Evolutionary conservation across 2,113 vertebrate species (phyloP).

Genomic region (Sapayoa aenigma): DNA sequence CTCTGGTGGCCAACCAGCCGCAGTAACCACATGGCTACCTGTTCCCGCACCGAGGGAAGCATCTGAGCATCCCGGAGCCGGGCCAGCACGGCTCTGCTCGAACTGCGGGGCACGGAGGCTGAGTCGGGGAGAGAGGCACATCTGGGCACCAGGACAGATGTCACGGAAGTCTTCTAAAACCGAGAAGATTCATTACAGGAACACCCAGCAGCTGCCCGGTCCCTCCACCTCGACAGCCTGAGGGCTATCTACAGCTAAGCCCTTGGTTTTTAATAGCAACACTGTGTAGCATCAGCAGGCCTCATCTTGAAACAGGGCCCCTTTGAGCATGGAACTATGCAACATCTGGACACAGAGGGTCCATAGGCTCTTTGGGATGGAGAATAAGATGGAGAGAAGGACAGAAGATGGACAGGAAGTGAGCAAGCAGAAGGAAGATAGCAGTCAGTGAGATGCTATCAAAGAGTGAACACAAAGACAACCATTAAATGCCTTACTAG

Average conservation of each 20-base stretch:
- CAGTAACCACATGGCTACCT: rapidly evolving
- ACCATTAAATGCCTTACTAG: background rate
- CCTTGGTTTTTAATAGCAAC: background rate
- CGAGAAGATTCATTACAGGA: background rate
- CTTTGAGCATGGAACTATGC: background rate
- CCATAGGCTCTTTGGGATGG: background rate
- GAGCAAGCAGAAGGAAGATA: background rate
- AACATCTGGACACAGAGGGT: background rate
- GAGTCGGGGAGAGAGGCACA: background rate
- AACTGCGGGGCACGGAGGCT: background rate
- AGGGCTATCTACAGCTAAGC: background rate
- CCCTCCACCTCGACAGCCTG: background rate
- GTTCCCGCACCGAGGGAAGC: background rate
- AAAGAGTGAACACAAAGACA: background rate
- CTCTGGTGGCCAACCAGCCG: slow-evolving; percentile 32
- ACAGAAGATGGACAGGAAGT: background rate
- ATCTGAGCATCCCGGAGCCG: background rate
- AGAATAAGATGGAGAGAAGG: background rate
- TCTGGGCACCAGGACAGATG: background rate
- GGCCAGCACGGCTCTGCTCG: rapidly evolving
- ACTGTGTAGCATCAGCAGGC: background rate
- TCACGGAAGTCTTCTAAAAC: background rate
- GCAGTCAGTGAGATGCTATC: background rate
- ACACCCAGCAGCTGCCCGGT: background rate
- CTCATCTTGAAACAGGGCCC: background rate